Evolutionary conservation across 2,888 invertebrate genomes (phyloP), one percentile per base, ranked within the genome.

Genomic region (Nyleta sp.): DNA sequence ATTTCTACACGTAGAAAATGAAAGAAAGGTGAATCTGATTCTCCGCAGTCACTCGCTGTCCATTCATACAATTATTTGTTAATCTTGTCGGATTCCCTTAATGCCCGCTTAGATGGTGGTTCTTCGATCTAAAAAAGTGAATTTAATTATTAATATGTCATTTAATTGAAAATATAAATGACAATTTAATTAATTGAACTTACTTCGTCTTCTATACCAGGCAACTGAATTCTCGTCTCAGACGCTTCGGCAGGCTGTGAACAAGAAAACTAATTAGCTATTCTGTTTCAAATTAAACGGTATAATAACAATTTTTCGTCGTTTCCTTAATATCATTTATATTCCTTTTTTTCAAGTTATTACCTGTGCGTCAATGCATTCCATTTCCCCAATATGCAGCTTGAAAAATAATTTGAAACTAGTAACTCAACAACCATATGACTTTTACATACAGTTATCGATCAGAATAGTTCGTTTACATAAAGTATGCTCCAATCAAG

Each of bases 171-270:
- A 13, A 17, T 5, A 44, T 44, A 28, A 15, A 24, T 57, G 28
- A 28, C 28, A 5, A 28, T 28, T 28, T 28, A 5, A 8, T 28
- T 28, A 1, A 38, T 38, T 38, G 5, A 38, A 42, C 42, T 81
- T 81, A 91, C 91, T 76, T 92, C 92, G 53, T 93, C 93, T 77
- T 92, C 95, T 77, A 95, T 91, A 22, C 95, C 95, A 13, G 95
- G 95, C 81, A 95, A 92, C 87, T 94, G 94, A 84, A 95, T 95
- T 90, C 95, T 94, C 15, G 95, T 95, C 84, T 95, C 95, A 2
- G 95, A 94, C n/a, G 95, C 95, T 91, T 95, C 95, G 6, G 95
- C 95, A 11, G 95, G 95, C 95, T 95, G 92, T 50, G 11, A 60
- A 70, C 20, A 18, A 55, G n/a, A 28, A 60, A 46, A 13, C 31